Base-by-base conservation (phyloP, 2,113 vertebrate species). In the Seriola aureovittata region DNA sequence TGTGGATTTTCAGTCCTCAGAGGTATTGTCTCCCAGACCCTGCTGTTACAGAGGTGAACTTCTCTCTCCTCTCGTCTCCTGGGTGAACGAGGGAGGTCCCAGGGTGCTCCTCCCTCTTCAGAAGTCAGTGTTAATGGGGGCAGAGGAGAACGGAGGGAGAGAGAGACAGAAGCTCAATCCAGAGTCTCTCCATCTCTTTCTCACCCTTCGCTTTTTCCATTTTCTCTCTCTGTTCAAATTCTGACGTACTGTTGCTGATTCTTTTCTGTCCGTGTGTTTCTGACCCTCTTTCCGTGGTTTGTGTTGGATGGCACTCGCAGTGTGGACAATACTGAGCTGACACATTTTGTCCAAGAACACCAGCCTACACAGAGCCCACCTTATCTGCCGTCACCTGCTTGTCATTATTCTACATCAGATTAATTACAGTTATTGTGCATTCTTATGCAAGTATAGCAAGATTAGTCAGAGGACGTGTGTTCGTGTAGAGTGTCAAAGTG, bases 41-140 rank as follows among this genome's bases (percentile, higher is more conserved):
- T 55, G 72, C 85, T 78, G 78, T 54, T 75, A 64, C 75, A 70
- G 73, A 71, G 79, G 80, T 87, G 85, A 86, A 85, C 82, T 60
- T 67, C 70, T 78, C 79, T 79, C 78, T 80, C 40, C 69, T 69
- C 54, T 19, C 13, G 36, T 83, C 78, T 86, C 84, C 71, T 74
- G 79, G 75, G 60, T 66, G 72, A 73, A 66, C 0, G 7, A 54
- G 36, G 32, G 40, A 62, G 82, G 66, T 86, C 90, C 79, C 86
- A 25, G 40, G 58, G 80, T 38, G 29, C 40, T 48, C 81, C 83
- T 70, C 50, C 32, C 63, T 65, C 83, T 62, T 87, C 63, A 81
- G 62, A 73, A 89, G 82, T 71, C 75, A 57, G 66, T 58, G 44
- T 75, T 87, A 85, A 91, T 48, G 55, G 74, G 74, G 75, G 55